Evolutionary conservation across 2,888 invertebrate genomes (phyloP).

Genomic region (Pterostichus madidus): DNA sequence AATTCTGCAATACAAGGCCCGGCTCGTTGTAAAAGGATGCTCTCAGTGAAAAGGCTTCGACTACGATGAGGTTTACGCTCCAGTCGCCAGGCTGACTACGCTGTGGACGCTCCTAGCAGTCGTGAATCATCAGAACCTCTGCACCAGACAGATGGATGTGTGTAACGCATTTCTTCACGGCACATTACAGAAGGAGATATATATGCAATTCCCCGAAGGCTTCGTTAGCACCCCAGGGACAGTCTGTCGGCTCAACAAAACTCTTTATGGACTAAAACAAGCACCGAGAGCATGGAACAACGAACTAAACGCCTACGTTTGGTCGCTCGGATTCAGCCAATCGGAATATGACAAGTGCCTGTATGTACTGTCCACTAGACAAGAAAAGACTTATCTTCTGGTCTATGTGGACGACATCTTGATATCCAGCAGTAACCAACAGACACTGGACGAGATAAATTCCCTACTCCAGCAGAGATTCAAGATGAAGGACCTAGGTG

Average conservation of each 20-base stretch:
- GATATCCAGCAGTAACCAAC: slow-evolving; percentile 55
- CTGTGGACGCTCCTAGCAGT: slow-evolving; percentile 53
- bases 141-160: slow-evolving; percentile 65
- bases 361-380: slow-evolving; percentile 44
- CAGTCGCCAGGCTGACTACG: slow-evolving; percentile 60
- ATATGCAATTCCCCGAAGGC: slow-evolving; percentile 61
- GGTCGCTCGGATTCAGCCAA: slow-evolving; percentile 41
- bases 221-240: neutral
- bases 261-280: slow-evolving; percentile 68
- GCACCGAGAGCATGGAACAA: slow-evolving; percentile 65
- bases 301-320: slow-evolving; percentile 48
- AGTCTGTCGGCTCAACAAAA: slow-evolving; percentile 64
- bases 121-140: slow-evolving; percentile 48
- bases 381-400: slow-evolving; percentile 28
- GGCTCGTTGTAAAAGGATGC: slow-evolving; percentile 71
- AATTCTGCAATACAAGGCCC: slow-evolving; percentile 70
- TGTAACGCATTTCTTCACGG: slow-evolving; percentile 66
- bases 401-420: slow-evolving; percentile 65
- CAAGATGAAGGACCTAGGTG: slow-evolving; percentile 68
- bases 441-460: slow-evolving; percentile 66
- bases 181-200: neutral
- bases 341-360: slow-evolving; percentile 62
- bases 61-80: slow-evolving; percentile 64
- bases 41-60: slow-evolving; percentile 68
- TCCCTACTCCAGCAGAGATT: slow-evolving; percentile 68